phyloP scores from a whole-genome alignment of 2,797 vertebrate genomes.

The Pteropus rufus region DNA sequence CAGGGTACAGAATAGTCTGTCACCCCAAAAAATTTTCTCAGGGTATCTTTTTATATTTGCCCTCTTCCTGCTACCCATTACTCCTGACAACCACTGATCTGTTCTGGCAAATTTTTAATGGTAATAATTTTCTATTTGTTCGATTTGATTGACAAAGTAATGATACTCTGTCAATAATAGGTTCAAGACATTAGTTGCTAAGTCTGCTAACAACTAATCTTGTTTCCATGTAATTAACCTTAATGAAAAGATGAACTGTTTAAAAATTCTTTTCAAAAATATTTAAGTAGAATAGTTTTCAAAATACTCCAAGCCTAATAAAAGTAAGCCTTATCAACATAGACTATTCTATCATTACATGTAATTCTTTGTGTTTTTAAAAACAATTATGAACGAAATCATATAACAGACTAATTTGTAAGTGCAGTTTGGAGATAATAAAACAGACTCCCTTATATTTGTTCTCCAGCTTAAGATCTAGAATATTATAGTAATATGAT shows the following conservation, averaged over 20 bases:
- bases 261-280: background rate
- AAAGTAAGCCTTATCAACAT: background rate
- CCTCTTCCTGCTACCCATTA: background rate
- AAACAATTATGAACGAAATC: background rate
- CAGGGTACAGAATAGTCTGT: background rate
- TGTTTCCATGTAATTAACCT: constrained; percentile 39
- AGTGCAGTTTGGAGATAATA: background rate
- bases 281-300: constrained; percentile 23
- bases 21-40: background rate
- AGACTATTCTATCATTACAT: background rate
- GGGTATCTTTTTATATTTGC: background rate
- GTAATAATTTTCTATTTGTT: constrained; percentile 14
- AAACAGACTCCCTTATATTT: background rate
- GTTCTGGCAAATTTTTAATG: background rate
- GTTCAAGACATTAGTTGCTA: background rate
- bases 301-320: background rate
- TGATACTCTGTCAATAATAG: background rate
- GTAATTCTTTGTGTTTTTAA: background rate
- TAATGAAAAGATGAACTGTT: constrained; percentile 17
- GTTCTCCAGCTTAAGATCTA: background rate
- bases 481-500: background rate
- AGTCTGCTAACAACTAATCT: background rate
- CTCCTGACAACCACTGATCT: background rate
- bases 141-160: background rate
- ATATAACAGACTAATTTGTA: background rate